Evolutionary conservation across 2,888 invertebrate species (phyloP).

Genomic region (Orthosia cruda): DNA sequence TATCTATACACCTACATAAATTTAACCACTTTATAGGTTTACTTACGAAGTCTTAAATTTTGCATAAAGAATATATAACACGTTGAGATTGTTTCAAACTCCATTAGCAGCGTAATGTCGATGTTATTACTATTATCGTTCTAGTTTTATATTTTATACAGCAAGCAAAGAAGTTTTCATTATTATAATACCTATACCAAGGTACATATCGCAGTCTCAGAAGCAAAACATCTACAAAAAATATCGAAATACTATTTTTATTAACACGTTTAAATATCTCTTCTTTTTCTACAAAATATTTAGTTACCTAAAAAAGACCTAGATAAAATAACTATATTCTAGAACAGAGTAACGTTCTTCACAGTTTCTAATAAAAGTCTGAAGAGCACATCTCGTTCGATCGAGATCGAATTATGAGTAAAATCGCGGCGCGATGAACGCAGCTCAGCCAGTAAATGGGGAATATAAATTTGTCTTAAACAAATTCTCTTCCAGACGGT

Average conservation of each 20-base stretch:
- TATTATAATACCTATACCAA: background rate
- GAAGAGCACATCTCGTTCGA: conserved; percentile 67
- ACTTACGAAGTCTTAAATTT: conserved; percentile 33
- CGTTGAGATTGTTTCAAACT: conserved; percentile 11
- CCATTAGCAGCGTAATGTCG: conserved; percentile 2
- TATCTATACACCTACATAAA: conserved; percentile 33
- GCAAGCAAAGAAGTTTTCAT: background rate
- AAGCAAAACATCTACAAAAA: too few relatives aligned
- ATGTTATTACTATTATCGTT: background rate
- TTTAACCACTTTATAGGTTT: conserved; percentile 23
- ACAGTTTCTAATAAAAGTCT: conserved; percentile 64
- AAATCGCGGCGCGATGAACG: conserved; percentile 74
- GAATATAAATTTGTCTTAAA: conserved; percentile 83
- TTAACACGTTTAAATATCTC: background rate
- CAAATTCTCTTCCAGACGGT: conserved; percentile 79
- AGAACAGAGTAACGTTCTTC: conserved; percentile 9
- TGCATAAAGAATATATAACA: conserved; percentile 14
- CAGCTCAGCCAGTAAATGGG: conserved; percentile 82
- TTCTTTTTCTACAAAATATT: background rate
- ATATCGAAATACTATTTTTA: background rate
- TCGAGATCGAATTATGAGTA: conserved; percentile 78
- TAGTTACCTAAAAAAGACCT: background rate
- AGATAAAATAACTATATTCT: background rate
- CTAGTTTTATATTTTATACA: background rate
- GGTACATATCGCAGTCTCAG: background rate